Evolutionary conservation across 1,140 invertebrate species (phyloP).

Genomic region (Cyphomyrmex costatus): DNA sequence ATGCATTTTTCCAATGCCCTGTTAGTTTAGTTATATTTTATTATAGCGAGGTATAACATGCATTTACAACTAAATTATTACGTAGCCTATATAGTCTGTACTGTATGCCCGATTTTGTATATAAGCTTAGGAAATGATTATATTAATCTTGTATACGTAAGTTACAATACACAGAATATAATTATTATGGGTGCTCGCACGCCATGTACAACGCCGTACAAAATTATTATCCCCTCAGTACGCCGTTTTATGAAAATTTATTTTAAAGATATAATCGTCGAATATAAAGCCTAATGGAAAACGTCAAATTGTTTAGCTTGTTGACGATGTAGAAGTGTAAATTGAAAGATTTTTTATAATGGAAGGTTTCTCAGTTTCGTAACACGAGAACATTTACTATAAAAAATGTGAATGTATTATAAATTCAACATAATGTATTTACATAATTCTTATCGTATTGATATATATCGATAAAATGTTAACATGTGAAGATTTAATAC

Average conservation of each 20-base stretch:
- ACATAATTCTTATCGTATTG: too few relatives aligned
- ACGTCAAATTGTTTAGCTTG: slow-evolving; percentile 3
- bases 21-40: slow-evolving; percentile 46
- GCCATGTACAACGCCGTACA: slow-evolving; percentile 10
- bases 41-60: slow-evolving; percentile 1
- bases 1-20: not conserved
- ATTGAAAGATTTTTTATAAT: not conserved
- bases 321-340: not conserved
- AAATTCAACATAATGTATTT: too few relatives aligned
- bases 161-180: slow-evolving; percentile 30
- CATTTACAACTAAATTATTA: slow-evolving; percentile 53
- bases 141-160: slow-evolving; percentile 32
- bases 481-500: too few relatives aligned
- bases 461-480: too few relatives aligned
- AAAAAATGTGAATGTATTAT: too few relatives aligned
- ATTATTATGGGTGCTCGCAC: slow-evolving; percentile 23
- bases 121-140: slow-evolving; percentile 44
- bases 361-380: not conserved
- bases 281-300: slow-evolving; percentile 13
- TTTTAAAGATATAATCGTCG: not conserved
- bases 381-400: not conserved
- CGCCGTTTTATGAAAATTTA: not conserved
- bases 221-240: slow-evolving; percentile 7
- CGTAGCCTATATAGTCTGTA: slow-evolving; percentile 17
- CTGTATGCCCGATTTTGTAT: slow-evolving; percentile 55